Percentiles rank a stretch among this genome's conserved stretches.
These are phyloP conservation scores for Octopus bimaculoides DNA, from an alignment of 1,140 invertebrate species.

Conservation along the genomic window DNA sequence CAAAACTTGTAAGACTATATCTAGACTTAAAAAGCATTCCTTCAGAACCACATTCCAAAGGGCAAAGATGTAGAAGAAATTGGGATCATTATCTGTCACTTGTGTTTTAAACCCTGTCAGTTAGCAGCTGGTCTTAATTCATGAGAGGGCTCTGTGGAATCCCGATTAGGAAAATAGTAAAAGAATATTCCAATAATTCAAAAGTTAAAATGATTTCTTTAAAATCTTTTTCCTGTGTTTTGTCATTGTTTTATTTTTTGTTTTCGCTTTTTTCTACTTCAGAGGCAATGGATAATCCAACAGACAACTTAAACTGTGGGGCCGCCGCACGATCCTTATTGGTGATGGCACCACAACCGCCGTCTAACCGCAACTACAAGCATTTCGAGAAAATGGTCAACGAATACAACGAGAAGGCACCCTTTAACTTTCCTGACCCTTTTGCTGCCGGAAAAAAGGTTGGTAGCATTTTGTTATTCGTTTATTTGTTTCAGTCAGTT, in stretches of 20 bases:
- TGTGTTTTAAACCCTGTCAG: too few relatives aligned
- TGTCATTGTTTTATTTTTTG: not conserved
- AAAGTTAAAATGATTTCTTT: too few relatives aligned
- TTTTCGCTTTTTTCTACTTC: not conserved
- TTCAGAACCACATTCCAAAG: too few relatives aligned
- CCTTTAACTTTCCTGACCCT: constrained; percentile 73
- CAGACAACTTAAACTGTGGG: constrained; percentile 32
- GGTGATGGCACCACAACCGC: constrained; percentile 80
- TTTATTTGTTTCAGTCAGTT: too few relatives aligned
- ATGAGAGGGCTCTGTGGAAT: too few relatives aligned
- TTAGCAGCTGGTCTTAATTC: too few relatives aligned
- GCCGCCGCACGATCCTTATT: constrained; percentile 72
- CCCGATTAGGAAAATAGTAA: too few relatives aligned
- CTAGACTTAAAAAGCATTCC: too few relatives aligned
- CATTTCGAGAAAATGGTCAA: constrained; percentile 76
- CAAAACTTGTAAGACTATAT: too few relatives aligned
- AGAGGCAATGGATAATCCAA: constrained; percentile 20
- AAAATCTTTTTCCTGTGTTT: not conserved
- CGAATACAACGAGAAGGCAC: constrained; percentile 71
- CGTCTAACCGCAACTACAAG: constrained; percentile 71
- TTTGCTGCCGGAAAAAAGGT: constrained; percentile 34
- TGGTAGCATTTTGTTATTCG: constrained; percentile 3
- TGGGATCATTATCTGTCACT: too few relatives aligned
- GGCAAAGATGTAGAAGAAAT: too few relatives aligned
- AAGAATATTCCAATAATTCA: too few relatives aligned